phyloP scores from a whole-genome alignment of 2,113 vertebrate genomes.

The Xenus cinereus region DNA sequence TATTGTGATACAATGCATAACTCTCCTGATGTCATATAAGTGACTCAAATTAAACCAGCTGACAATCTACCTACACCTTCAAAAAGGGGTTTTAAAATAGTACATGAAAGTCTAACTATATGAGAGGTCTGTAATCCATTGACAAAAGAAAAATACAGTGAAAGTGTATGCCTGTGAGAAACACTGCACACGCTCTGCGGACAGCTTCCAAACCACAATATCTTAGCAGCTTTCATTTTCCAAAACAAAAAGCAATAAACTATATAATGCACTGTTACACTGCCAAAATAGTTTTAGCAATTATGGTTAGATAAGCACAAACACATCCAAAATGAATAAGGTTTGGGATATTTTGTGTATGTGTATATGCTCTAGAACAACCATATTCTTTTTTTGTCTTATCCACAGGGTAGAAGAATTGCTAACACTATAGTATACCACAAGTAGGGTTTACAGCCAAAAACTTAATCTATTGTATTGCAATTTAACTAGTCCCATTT shows the following conservation, averaged over 20 bases:
- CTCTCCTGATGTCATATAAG: neutral
- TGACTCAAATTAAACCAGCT: neutral
- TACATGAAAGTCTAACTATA: neutral
- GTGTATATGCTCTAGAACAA: constrained; percentile 10
- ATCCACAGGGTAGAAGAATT: neutral
- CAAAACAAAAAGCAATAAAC: constrained; percentile 64
- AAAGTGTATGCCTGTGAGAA: constrained; percentile 32
- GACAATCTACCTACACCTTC: neutral
- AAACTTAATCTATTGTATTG: neutral
- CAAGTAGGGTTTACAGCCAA: neutral
- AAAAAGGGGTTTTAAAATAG: neutral
- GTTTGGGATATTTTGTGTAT: neutral
- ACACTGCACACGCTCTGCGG: neutral
- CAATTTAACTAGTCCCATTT: neutral
- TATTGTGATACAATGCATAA: neutral
- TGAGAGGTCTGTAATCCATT: constrained; percentile 26
- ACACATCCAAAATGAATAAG: constrained; percentile 51
- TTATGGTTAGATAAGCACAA: constrained; percentile 60
- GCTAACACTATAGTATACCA: neutral
- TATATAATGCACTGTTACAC: constrained; percentile 4
- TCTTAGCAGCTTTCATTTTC: constrained; percentile 67
- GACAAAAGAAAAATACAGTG: constrained; percentile 10
- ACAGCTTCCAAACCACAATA: constrained; percentile 68
- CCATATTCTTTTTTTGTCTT: neutral
- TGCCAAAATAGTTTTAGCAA: constrained; percentile 65